Evolutionary conservation across 2,888 invertebrate species (phyloP).

Genomic region (Pyralis farinalis): DNA sequence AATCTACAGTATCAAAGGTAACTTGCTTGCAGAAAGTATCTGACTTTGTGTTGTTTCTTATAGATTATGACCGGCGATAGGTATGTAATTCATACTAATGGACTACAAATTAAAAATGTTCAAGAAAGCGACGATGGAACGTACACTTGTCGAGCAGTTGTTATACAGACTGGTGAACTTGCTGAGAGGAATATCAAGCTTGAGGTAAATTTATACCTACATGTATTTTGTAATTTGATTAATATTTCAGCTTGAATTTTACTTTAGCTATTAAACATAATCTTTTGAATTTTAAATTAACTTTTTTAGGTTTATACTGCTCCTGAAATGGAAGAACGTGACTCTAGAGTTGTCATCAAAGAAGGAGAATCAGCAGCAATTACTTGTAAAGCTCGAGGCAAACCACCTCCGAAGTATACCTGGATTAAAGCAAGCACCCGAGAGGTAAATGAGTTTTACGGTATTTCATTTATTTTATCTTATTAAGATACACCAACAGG

Average conservation of each 20-base stretch:
- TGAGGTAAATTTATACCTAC: constrained; percentile 78
- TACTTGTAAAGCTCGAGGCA: constrained; percentile 89
- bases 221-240: no score
- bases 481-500: no score
- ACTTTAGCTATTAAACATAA: no score
- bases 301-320: constrained; percentile 84
- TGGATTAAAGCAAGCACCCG: constrained; percentile 91
- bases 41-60: constrained; percentile 13
- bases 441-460: constrained; percentile 59
- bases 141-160: constrained; percentile 93
- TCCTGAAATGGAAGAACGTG: constrained; percentile 85
- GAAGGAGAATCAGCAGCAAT: constrained; percentile 90
- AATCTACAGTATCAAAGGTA: no score
- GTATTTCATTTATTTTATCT: no score
- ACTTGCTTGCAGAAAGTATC: neutral
- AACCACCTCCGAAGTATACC: constrained; percentile 90
- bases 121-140: constrained; percentile 91
- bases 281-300: neutral
- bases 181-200: constrained; percentile 89
- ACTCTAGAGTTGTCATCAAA: constrained; percentile 83
- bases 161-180: constrained; percentile 89
- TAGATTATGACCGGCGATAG: constrained; percentile 85
- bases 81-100: constrained; percentile 88
- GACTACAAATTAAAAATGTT: constrained; percentile 88
- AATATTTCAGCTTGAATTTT: no score